Evolutionary conservation across 2,113 vertebrate genomes (phyloP).

Genomic region (Nibea coibor): DNA sequence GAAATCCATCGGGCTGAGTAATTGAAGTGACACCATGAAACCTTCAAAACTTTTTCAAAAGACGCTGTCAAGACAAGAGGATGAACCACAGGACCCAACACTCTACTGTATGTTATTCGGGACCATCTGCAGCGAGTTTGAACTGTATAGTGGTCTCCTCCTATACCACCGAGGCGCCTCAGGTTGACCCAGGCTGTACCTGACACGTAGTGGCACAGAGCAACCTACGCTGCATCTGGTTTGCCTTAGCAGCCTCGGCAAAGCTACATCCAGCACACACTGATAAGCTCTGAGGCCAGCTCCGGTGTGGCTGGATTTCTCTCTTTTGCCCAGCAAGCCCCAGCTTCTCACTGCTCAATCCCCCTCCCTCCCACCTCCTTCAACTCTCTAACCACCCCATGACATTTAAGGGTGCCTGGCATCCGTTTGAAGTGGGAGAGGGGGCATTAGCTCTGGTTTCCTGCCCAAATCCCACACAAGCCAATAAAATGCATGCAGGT

Average conservation of each 20-base stretch:
- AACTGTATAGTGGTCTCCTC: slow-evolving; percentile 61
- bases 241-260: slow-evolving; percentile 72
- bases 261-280: slow-evolving; percentile 63
- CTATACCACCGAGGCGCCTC: slow-evolving; percentile 48
- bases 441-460: slow-evolving; percentile 85
- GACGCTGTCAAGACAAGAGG: slow-evolving; percentile 44
- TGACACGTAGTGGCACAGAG: slow-evolving; percentile 75
- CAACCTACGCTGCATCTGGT: slow-evolving; percentile 74
- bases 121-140: slow-evolving; percentile 72
- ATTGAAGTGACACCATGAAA: slow-evolving; percentile 65
- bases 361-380: slow-evolving; percentile 47
- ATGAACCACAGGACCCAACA: slow-evolving; percentile 38
- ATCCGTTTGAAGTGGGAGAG: slow-evolving; percentile 84
- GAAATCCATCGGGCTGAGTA: slow-evolving; percentile 49
- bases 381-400: slow-evolving; percentile 78
- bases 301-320: slow-evolving; percentile 71
- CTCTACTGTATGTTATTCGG: slow-evolving; percentile 30
- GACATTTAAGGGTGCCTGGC: slow-evolving; percentile 84
- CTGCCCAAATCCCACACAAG: slow-evolving; percentile 84
- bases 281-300: slow-evolving; percentile 72
- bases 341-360: slow-evolving; percentile 49
- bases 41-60: slow-evolving; percentile 26
- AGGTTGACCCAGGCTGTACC: slow-evolving; percentile 74
- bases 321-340: slow-evolving; percentile 36
- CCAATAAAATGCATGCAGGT: slow-evolving; percentile 82